Percentiles rank a stretch among this genome's conserved stretches.
phyloP scores from a whole-genome alignment of 1,140 invertebrate species.

The Wiebesia pumilae region DNA sequence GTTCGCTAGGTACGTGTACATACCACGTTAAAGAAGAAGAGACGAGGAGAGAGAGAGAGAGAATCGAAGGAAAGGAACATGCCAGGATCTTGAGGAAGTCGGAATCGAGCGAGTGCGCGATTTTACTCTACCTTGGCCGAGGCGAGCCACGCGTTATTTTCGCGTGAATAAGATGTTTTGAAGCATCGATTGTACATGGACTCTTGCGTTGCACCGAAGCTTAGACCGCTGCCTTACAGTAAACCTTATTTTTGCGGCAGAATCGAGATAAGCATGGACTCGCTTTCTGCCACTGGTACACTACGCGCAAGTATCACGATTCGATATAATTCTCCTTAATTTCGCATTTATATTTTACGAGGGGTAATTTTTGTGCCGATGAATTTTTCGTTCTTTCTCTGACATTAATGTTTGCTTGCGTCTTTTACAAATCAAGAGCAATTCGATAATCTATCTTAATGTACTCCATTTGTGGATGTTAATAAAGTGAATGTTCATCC shows the following conservation, averaged over 20 bases:
- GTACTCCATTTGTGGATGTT: neutral
- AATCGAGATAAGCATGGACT: conserved; percentile 40
- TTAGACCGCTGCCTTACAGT: neutral
- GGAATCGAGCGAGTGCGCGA: conserved; percentile 15
- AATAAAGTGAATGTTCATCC: neutral
- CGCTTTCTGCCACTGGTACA: neutral
- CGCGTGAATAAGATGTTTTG: conserved; percentile 51
- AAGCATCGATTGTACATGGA: conserved; percentile 33
- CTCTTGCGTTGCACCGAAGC: neutral
- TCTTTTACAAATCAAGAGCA: neutral
- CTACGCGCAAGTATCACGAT: neutral
- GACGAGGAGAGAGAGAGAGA: conserved; percentile 18
- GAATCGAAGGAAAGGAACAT: neutral
- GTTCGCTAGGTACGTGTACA: conserved; percentile 24
- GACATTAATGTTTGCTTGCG: neutral
- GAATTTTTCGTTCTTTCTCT: neutral
- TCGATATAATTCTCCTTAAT: conserved; percentile 21
- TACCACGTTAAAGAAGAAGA: conserved; percentile 24
- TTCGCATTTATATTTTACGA: neutral
- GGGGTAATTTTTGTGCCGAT: neutral
- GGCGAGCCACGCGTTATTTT: conserved; percentile 31
- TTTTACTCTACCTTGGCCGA: neutral
- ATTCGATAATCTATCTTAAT: neutral
- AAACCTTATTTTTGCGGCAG: neutral
- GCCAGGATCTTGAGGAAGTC: conserved; percentile 54